Percentiles rank a stretch among this genome's conserved stretches.
phyloP scores from a whole-genome alignment of 2,797 vertebrate genomes.

The Chiroxiphia lanceolata region DNA sequence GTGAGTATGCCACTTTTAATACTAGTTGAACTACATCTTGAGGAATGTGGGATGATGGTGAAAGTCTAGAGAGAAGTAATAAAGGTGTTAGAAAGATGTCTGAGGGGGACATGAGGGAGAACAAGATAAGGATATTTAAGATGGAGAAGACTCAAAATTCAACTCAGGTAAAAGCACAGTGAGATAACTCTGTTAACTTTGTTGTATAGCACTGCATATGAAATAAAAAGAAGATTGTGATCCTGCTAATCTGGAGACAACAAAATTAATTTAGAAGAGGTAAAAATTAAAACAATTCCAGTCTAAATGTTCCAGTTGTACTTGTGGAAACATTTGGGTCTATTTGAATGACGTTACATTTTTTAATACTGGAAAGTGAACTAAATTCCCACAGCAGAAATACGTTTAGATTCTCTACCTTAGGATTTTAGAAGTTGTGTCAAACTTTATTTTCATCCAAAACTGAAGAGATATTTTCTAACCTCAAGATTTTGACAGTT shows the following conservation, averaged over 20 bases:
- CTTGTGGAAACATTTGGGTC: background rate
- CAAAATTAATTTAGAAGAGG: background rate
- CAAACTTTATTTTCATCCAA: background rate
- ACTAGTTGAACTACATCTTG: background rate
- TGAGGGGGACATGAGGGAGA: background rate
- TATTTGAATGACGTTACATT: background rate
- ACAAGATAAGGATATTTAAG: background rate
- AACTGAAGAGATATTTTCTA: background rate
- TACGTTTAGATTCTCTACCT: background rate
- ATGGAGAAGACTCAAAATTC: background rate
- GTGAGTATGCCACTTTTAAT: background rate
- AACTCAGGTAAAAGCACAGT: background rate
- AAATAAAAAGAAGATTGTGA: background rate
- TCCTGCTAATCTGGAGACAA: background rate
- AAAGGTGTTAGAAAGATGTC: background rate
- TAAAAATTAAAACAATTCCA: background rate
- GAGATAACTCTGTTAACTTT: background rate
- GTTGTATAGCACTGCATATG: background rate
- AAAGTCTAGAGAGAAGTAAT: background rate
- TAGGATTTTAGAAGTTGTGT: background rate
- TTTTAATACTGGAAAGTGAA: background rate
- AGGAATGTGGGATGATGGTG: background rate
- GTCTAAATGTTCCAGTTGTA: background rate
- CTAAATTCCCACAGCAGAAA: background rate
- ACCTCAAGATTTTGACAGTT: background rate